phyloP scores from a whole-genome alignment of 2,888 invertebrate genomes.

The Panopea generosa region DNA sequence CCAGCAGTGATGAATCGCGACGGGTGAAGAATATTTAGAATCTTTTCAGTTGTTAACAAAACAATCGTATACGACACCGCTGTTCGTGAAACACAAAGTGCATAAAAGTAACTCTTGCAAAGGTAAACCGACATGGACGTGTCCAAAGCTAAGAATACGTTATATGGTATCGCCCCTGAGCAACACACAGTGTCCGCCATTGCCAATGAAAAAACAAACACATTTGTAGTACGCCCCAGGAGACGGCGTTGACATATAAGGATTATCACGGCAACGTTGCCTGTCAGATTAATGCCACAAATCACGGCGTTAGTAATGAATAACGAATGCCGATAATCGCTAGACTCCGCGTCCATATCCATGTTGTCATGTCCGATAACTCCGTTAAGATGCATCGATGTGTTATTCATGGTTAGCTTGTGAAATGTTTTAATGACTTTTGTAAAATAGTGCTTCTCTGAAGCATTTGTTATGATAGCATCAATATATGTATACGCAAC shows the following conservation, averaged over 20 bases:
- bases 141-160: constrained; percentile 38
- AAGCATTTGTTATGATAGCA: too few species aligned
- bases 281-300: constrained; percentile 65
- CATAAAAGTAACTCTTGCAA: constrained; percentile 73
- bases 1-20: constrained; percentile 69
- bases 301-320: constrained; percentile 52
- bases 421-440: too few species aligned
- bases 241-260: constrained; percentile 72
- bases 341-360: constrained; percentile 22
- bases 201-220: constrained; percentile 78
- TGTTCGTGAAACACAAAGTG: constrained; percentile 73
- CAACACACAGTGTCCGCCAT: constrained; percentile 72
- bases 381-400: constrained; percentile 31
- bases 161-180: constrained; percentile 53
- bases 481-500: too few species aligned
- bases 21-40: constrained; percentile 64
- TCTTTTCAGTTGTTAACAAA: constrained; percentile 66
- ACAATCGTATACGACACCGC: constrained; percentile 72
- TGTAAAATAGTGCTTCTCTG: too few species aligned
- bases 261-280: constrained; percentile 68
- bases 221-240: constrained; percentile 77
- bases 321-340: constrained; percentile 43
- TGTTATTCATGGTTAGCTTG: constrained; percentile 45
- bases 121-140: constrained; percentile 64
- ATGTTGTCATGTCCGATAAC: constrained; percentile 6